Percentiles rank a stretch among this genome's conserved stretches.
Conservation (phyloP, 1,140 invertebrate species). For the Musca vetustissima region DNA sequence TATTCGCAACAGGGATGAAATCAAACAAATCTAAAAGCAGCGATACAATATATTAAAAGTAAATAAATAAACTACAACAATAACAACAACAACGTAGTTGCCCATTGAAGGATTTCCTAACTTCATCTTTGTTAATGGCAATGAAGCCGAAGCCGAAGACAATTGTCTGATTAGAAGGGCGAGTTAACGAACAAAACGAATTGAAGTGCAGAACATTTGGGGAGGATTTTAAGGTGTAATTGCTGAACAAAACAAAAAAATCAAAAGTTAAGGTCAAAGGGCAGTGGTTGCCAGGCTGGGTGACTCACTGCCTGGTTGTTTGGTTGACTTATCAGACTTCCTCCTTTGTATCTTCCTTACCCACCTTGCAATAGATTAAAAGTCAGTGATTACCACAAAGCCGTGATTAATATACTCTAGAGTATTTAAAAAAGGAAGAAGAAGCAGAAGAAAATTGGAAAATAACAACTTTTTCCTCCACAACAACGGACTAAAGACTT, state of each 20-base stretch:
- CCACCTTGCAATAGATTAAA: conserved; percentile 9
- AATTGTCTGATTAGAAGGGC: conserved; percentile 7
- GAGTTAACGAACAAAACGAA: not conserved
- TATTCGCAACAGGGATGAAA: not conserved
- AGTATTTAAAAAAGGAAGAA: conserved; percentile 7
- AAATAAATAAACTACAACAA: not conserved
- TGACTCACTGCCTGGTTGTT: not conserved
- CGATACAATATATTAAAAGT: conserved; percentile 17
- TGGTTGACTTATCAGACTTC: not conserved
- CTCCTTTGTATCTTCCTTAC: not conserved
- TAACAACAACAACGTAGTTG: not conserved
- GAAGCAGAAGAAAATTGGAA: conserved; percentile 21
- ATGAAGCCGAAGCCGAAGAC: not conserved
- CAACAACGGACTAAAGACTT: not conserved
- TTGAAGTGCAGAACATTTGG: no score
- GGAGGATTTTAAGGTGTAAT: no score
- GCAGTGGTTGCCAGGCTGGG: no score
- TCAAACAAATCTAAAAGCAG: not conserved
- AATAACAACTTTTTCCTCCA: not conserved
- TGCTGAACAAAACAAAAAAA: not conserved
- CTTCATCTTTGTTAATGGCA: not conserved
- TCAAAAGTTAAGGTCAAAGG: no score
- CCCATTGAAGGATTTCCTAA: not conserved
- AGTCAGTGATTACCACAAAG: conserved; percentile 21
- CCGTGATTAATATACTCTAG: conserved; percentile 21